phyloP scores from a whole-genome alignment of 2,888 invertebrate genomes.

The Agrypnus murinus region DNA sequence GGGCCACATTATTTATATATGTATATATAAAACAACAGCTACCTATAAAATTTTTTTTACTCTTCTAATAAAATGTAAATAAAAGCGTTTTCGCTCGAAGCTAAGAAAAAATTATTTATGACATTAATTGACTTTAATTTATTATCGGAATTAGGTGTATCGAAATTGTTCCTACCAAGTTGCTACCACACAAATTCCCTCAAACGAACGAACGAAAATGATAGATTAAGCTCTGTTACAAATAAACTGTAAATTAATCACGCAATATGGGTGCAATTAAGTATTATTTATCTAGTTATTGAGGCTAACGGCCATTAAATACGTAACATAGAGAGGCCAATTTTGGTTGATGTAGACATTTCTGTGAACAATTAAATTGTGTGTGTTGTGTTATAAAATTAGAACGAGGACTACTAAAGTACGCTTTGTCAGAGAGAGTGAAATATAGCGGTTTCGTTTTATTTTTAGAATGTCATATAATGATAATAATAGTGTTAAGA shows the following conservation, averaged over 20 bases:
- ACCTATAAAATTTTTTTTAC: too few species aligned
- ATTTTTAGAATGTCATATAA: too few species aligned
- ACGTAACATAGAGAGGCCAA: conserved; percentile 11
- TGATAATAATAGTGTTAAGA: too few species aligned
- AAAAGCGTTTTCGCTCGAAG: neutral
- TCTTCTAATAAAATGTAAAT: too few species aligned
- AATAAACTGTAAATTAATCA: conserved; percentile 14
- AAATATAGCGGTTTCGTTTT: too few species aligned
- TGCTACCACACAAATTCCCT: too few species aligned
- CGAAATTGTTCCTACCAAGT: too few species aligned
- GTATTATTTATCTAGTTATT: conserved; percentile 19
- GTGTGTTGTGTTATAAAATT: conserved; percentile 14
- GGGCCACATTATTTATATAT: too few species aligned
- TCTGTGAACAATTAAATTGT: conserved; percentile 24
- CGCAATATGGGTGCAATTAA: conserved; percentile 17
- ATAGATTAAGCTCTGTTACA: neutral
- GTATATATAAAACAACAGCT: too few species aligned
- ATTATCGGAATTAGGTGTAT: too few species aligned
- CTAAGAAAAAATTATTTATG: neutral
- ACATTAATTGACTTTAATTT: neutral
- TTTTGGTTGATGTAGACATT: conserved; percentile 21
- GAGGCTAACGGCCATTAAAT: conserved; percentile 26
- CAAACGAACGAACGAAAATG: neutral
- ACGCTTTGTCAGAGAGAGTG: neutral
- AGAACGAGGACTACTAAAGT: conserved; percentile 16